Evolutionary conservation across 37 sponge, comb jelly and placozoan species (phyloP), one percentile per base, ranked within the genome.

Genomic region (Cliona cf. orientalis): DNA sequence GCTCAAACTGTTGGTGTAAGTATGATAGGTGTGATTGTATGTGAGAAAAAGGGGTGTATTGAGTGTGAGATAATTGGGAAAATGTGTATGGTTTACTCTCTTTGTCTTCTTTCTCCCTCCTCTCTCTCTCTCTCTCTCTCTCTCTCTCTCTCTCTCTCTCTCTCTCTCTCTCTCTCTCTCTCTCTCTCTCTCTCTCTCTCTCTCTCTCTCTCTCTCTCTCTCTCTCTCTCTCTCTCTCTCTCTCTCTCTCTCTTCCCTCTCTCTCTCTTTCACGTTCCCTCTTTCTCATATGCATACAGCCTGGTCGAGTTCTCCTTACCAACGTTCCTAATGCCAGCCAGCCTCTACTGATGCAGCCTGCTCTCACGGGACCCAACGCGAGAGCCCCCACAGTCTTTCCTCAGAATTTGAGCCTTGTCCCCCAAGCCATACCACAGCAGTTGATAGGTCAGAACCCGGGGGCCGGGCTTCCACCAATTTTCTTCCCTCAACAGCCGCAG

Each of bases 1-100:
- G 62, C 2, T 4, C 21, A 31, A 0, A 42, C 79, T 37, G 49
- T 73, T 34, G 87, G 63, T 0, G 66, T 77, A 44, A 43, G 55
- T 11, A 88, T 88, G 35, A 81, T 88, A 0, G 89, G n/a, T n/a
- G n/a, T n/a, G n/a, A n/a, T n/a, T n/a, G n/a, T n/a, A n/a, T n/a
- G n/a, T n/a, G n/a, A n/a, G n/a, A n/a, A n/a, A n/a, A n/a, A n/a
- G n/a, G n/a, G n/a, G n/a, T n/a, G n/a, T n/a, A n/a, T n/a, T n/a
- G n/a, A n/a, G 55, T 49, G 55, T 49, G 55, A 19, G 14, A 49
- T n/a, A n/a, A n/a, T n/a, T n/a, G n/a, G n/a, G n/a, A n/a, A n/a
- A n/a, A n/a, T n/a, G n/a, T n/a, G n/a, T 17, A 49, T 17, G 55
- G 17, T 19, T 19, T 17, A 49, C 55, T 49, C 55, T 19, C 55